Percentiles rank a stretch among this genome's conserved stretches.
phyloP scores from a whole-genome alignment of 2,113 vertebrate species.

The Cricetomys ansorgei region DNA sequence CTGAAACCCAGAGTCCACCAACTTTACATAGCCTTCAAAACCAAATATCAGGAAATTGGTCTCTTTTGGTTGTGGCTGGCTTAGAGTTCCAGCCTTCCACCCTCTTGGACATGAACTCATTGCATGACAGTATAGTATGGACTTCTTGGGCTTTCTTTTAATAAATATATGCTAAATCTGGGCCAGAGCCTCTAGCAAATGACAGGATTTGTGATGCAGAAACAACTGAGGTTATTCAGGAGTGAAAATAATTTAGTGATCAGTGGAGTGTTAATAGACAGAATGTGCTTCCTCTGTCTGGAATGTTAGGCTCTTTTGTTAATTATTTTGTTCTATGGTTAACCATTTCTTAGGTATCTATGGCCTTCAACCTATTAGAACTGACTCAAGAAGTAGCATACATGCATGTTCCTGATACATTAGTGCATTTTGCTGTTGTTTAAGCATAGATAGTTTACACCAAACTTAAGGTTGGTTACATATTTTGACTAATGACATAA shows the following conservation, averaged over 20 bases:
- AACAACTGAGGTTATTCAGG: conserved; percentile 59
- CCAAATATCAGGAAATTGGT: conserved; percentile 33
- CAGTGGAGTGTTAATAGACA: conserved; percentile 82
- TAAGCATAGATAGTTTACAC: conserved; percentile 44
- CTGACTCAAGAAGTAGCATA: conserved; percentile 63
- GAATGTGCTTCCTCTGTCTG: conserved; percentile 53
- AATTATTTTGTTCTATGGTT: conserved; percentile 3
- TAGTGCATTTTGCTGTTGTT: neutral
- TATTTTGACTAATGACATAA: conserved; percentile 16
- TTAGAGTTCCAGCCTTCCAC: conserved; percentile 3
- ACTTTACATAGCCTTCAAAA: neutral
- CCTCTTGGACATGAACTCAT: conserved; percentile 46
- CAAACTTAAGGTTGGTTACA: neutral
- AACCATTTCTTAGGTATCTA: conserved; percentile 52
- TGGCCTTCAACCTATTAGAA: neutral
- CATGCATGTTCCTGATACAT: neutral
- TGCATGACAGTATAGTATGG: conserved; percentile 61
- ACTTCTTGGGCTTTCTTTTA: neutral
- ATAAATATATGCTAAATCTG: conserved; percentile 53
- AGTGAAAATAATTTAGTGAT: conserved; percentile 82
- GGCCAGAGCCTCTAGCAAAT: conserved; percentile 49
- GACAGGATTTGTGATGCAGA: conserved; percentile 74
- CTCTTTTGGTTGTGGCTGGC: neutral
- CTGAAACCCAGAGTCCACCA: conserved; percentile 33
- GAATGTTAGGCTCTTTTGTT: neutral